Base-by-base conservation (phyloP, 2,797 vertebrate species). In the Sebastes vulpes region DNA sequence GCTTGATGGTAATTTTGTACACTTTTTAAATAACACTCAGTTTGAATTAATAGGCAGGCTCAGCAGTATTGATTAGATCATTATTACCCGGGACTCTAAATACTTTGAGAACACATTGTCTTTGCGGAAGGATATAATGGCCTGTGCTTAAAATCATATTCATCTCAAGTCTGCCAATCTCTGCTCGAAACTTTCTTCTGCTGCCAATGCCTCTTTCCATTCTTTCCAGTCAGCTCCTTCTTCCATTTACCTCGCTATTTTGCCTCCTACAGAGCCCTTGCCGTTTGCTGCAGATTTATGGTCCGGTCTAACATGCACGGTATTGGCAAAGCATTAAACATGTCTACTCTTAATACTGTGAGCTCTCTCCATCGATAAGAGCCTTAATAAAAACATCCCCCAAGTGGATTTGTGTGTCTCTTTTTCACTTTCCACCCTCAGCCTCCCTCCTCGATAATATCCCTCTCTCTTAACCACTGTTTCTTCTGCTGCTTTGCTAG, bases 321-420 rank as follows among this genome's bases (percentile, higher is more conserved):
- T 96, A 97, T 96, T 94, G 96, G 94, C 94, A 96, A 96, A 96
- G 94, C 95, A 96, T 96, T 96, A 96, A 96, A 96, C 94, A 94
- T 95, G 96, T 96, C 95, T 86, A 83, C 92, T 95, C 94, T 95
- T 96, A 96, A 96, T 96, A 96, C 92, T 90, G 89, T 89, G 92
- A 95, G 94, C 94, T 92, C 94, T 91, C 91, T 89, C 90, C 92
- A 93, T 96, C 94, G 94, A 96, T 96, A 95, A 96, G 94, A 95
- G 92, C 95, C 94, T 96, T 96, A 96, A 96, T 96, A 97, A 96
- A 96, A 96, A 95, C 95, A 96, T 95, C 95, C 88, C 92, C 92
- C 90, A 80, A 64, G 92, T 93, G 83, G 89, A 95, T 95, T 95
- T 94, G 93, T 93, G 83, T 83, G 84, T 90, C 85, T 92, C 89